Base-by-base conservation (phyloP, 1,140 invertebrate species). In the Cotesia chilonis region DNA sequence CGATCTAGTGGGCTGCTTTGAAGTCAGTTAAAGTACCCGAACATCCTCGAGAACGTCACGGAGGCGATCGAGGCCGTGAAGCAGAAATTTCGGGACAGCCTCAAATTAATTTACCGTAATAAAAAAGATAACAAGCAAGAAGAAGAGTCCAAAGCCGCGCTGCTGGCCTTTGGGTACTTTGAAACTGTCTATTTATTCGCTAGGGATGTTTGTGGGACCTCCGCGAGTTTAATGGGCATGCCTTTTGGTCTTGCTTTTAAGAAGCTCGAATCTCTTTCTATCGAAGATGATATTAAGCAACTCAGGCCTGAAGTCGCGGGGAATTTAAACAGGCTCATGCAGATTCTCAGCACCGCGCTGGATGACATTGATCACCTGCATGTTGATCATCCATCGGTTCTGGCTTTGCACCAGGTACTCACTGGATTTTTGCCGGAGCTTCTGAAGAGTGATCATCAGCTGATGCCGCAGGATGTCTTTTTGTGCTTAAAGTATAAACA, bases 401-500 rank as follows among this genome's bases (percentile, higher is more conserved):
- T 73, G 4, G 68, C 55, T 52, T 57, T 86, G 4, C 75, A 80
- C 36, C 71, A 84, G 20, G 47, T 74, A n/a, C 72, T 87, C 10
- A 60, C 71, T 28, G 28, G 4, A 75, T 67, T 37, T 84, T 83
- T 60, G 71, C 79, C 4, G 76, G 78, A 41, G 3, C 2, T 14
- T 10, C 66, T 14, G 52, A 51, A 20, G 37, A 71, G 1, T 0
- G 7, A 51, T 9, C 9, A 57, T 4, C 20, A 77, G 4, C 36
- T 84, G 5, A 61, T 55, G 4, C 79, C 79, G 4, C 64, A 84
- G 1, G 84, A 87, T 73, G 7, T 87, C 10, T 84, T 80, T 68
- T 85, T 66, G 63, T 87, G 84, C 68, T 17, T 86, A 4, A 84
- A 80, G 52, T 61, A 64, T 4, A 84, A 81, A 41, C 72, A 81